Conservation (phyloP, 2,888 invertebrate genomes). For the Camptogramma bilineatum region DNA sequence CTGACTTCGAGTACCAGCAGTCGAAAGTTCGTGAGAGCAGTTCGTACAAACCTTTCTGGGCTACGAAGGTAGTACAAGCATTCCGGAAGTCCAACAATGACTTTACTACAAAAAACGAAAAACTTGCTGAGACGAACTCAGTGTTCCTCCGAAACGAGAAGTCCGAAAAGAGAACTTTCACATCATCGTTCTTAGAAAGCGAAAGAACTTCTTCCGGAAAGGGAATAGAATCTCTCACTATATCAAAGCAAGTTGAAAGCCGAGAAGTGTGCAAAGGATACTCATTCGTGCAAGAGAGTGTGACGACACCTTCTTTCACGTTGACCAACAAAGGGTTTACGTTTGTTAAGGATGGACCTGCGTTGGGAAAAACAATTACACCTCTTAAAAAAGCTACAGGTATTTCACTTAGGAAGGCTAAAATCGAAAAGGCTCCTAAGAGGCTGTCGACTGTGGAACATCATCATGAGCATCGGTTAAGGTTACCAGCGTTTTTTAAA, state of each 20-base stretch:
- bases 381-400: neutral
- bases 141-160: constrained; percentile 20
- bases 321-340: constrained; percentile 19
- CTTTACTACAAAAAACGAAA: constrained; percentile 27
- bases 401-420: neutral
- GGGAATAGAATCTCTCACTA: constrained; percentile 38
- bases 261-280: constrained; percentile 29
- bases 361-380: neutral
- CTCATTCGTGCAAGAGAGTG: constrained; percentile 19
- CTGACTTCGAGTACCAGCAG: constrained; percentile 69
- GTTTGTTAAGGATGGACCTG: constrained; percentile 16
- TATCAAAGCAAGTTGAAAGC: constrained; percentile 32
- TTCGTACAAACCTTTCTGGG: constrained; percentile 74
- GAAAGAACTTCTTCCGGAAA: constrained; percentile 32
- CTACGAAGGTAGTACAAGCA: constrained; percentile 58
- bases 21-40: constrained; percentile 65
- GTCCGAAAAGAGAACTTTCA: constrained; percentile 16
- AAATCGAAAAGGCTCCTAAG: constrained; percentile 39
- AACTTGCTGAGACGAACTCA: constrained; percentile 5
- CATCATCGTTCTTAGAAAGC: constrained; percentile 22
- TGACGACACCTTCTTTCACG: constrained; percentile 23
- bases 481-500: constrained; percentile 60
- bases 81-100: constrained; percentile 42
- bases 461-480: constrained; percentile 60
- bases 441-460: constrained; percentile 57